Evolutionary conservation across 2,888 invertebrate species (phyloP).

Genomic region (Uloborus plumipes): DNA sequence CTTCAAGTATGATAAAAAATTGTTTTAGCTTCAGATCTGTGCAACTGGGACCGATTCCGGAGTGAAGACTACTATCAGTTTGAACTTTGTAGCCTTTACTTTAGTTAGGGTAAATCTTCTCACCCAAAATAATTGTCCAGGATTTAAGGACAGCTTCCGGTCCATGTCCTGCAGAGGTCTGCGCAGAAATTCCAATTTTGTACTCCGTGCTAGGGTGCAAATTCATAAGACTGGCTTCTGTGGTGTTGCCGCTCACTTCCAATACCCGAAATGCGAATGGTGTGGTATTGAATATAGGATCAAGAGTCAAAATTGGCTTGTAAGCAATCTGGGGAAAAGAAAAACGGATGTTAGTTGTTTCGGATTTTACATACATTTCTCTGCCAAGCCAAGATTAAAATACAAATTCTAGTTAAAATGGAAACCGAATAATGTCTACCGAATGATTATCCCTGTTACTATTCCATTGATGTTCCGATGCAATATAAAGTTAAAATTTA

Average conservation of each 20-base stretch:
- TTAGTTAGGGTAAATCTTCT: neutral
- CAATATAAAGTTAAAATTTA: no score
- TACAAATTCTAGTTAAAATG: no score
- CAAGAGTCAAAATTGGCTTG: constrained; percentile 31
- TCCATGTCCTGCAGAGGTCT: constrained; percentile 47
- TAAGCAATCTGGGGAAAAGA: constrained; percentile 27
- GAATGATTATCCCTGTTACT: no score
- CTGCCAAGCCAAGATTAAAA: no score
- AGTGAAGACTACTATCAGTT: no score
- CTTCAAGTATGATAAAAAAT: no score
- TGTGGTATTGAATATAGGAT: constrained; percentile 36
- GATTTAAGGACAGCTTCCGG: constrained; percentile 5
- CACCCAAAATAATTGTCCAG: constrained; percentile 56
- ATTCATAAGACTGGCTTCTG: neutral
- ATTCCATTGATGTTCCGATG: no score
- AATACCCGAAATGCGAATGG: neutral
- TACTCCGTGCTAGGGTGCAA: constrained; percentile 57
- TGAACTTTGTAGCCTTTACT: no score
- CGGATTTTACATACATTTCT: no score
- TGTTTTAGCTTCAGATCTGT: no score
- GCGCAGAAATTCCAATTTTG: constrained; percentile 3
- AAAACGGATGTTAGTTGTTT: neutral
- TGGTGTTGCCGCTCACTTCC: constrained; percentile 9
- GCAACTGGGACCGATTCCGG: no score
- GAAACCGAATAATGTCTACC: no score